These are phyloP conservation scores for Hylaeus volcanicus DNA, from an alignment of 1,140 invertebrate species.

Conservation along the genomic window DNA sequence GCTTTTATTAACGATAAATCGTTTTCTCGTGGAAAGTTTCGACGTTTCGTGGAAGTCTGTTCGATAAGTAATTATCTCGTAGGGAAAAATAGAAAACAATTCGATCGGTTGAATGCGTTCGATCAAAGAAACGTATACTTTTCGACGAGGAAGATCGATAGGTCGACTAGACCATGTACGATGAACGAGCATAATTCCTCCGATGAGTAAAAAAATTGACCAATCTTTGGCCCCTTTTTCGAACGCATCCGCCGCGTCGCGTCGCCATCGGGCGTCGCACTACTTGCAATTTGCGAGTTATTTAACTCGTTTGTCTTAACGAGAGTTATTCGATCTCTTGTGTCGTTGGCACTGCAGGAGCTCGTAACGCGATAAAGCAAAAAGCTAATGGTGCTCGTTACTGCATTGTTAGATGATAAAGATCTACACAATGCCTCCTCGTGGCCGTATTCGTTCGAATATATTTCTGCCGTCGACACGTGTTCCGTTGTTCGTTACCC, in stretches of 20 bases:
- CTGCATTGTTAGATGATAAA: slow-evolving; percentile 65
- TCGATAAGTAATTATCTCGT: not conserved
- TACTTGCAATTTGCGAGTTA: slow-evolving; percentile 43
- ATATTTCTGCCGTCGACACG: slow-evolving; percentile 37
- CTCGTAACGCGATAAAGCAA: slow-evolving; percentile 63
- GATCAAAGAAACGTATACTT: not conserved
- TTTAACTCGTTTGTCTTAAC: slow-evolving; percentile 65
- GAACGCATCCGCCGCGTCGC: not conserved
- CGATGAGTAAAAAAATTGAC: slow-evolving; percentile 8
- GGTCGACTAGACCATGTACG: not conserved
- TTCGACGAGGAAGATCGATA: not conserved
- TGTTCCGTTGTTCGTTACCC: slow-evolving; percentile 55
- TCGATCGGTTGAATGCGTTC: not conserved
- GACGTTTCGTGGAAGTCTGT: not conserved
- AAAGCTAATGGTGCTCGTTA: slow-evolving; percentile 66
- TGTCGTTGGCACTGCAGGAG: slow-evolving; percentile 58
- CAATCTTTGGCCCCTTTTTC: not conserved
- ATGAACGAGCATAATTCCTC: not conserved
- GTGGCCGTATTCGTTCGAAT: slow-evolving; percentile 33
- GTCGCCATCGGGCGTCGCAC: not conserved
- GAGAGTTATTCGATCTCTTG: slow-evolving; percentile 64
- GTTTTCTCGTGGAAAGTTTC: slow-evolving; percentile 16
- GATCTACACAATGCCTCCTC: slow-evolving; percentile 52
- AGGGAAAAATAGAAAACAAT: not conserved
- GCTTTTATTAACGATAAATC: slow-evolving; percentile 26